Base-by-base conservation (phyloP, 37 sponge, comb jelly and placozoan species). In the Cladorhizidae sp. region DNA sequence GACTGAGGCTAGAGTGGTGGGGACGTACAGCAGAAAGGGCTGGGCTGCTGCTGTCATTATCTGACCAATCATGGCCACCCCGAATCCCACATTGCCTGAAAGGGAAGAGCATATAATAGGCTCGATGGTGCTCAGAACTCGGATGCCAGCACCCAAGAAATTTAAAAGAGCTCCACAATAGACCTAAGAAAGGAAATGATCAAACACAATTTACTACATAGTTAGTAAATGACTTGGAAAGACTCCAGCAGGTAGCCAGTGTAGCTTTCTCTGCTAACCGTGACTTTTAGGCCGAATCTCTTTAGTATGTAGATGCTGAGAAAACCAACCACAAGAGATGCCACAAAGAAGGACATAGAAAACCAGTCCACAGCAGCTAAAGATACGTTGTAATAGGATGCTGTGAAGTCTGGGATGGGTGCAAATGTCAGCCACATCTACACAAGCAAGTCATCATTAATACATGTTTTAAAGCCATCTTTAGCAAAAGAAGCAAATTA, bases 391-490 rank as follows among this genome's bases (percentile, higher is more conserved):
- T 90, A 95, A 62, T 78, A 95, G 2, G 18, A 9, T 8, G 80
- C 76, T 3, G 91, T 67, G 17, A 36, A 67, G 45, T 64, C 61
- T 2, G 91, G 89, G 23, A 95, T 73, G 28, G 96, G 77, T 26
- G 93, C 80, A 70, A 76, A 95, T 31, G 91, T 88, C 64, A 95
- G 57, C 94, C 94, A 93, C 84, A 87, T 83, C 94, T 94, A 73
- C 8, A 67, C 28, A 83, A 23, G 68, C 14, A 59, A 59, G 5
- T 59, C 5, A 23, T 5, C 61, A 23, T 59, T 18, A 23, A 7
- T 3, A 59, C 38, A 36, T 67, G 20, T 1, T 17, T 67, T 3
- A 67, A 28, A 67, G 67, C 36, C 5, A 7, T 59, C 49, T 45
- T 45, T 45, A 58, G 5, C 17, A 64, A 52, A 52, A 18, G 15